Conservation (phyloP, 1,140 invertebrate species). For the Gryllus bimaculatus region DNA sequence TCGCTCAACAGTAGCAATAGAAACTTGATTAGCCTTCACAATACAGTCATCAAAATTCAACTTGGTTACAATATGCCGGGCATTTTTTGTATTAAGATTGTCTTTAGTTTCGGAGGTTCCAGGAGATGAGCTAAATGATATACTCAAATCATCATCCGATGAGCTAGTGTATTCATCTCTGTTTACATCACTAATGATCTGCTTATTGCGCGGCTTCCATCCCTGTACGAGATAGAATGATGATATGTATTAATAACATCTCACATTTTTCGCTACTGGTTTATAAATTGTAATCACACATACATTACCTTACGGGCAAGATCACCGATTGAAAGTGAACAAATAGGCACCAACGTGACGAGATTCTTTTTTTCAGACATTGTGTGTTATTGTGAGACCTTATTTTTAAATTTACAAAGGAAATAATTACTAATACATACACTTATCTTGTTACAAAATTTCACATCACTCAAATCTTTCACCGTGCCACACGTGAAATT, state of each 20-base stretch:
- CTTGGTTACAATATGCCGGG: not conserved
- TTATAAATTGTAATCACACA: too few relatives aligned
- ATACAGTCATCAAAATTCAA: not conserved
- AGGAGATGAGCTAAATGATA: not conserved
- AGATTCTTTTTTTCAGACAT: too few relatives aligned
- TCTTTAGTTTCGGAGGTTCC: not conserved
- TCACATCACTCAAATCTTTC: not conserved
- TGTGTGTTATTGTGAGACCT: too few relatives aligned
- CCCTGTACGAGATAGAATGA: not conserved
- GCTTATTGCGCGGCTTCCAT: not conserved
- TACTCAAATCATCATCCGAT: not conserved
- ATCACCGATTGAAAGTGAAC: too few relatives aligned
- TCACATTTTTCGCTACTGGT: too few relatives aligned
- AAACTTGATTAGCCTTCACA: not conserved
- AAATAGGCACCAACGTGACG: too few relatives aligned
- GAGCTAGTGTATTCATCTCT: not conserved
- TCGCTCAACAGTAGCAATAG: not conserved
- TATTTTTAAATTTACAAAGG: not conserved
- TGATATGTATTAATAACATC: too few relatives aligned
- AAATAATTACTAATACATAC: not conserved
- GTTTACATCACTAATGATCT: not conserved
- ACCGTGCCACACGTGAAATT: not conserved
- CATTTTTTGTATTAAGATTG: not conserved
- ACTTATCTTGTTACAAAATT: not conserved
- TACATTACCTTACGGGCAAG: too few relatives aligned